Evolutionary conservation across 2,888 invertebrate genomes (phyloP), one percentile per base, ranked within the genome.

Genomic region (Endomychus coccineus): DNA sequence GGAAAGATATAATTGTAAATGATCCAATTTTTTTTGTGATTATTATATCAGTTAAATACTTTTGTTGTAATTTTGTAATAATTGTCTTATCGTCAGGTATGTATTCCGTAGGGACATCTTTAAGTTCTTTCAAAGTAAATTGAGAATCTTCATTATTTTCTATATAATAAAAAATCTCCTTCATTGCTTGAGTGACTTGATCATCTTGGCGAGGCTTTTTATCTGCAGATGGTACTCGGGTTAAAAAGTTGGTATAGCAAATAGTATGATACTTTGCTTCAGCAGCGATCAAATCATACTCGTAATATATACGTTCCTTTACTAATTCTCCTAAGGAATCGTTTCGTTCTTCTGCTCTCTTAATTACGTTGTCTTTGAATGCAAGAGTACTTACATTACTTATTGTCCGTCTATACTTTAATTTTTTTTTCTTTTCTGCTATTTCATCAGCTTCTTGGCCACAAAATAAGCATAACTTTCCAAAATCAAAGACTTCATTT

Each of bases 131-230:
- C 33, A 62, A 43, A 34, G 58, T 58, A 48, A 59, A 62, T 55
- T 61, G 59, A 35, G 54, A 60, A 54, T 60, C 59, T 33, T 51
- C 36, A 41, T 45, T 23, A 37, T 40, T 42, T 42, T 45, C 48
- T 19, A 45, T 45, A 40, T 58, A 60, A 52, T 32, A 29, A 49
- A 56, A 61, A 54, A 61, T 54, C 49, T 59, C 52, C 37, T 46
- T 38, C 59, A 62, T 59, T 57, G 61, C 56, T 58, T 54, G 36
- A 40, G 53, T 54, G 36, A 60, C 57, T 55, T 56, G 51, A 55
- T 58, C 42, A 54, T 58, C 52, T 57, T 56, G 45, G 41, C 57
- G 51, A 48, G 41, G 42, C 22, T 45, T 58, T 29, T 50, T 47
- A 50, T 47, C 42, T 34, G 54, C 33, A 46, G 57, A 55, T 56